Evolutionary conservation across 2,888 invertebrate species (phyloP).

Genomic region (Hoplodrina ambigua): DNA sequence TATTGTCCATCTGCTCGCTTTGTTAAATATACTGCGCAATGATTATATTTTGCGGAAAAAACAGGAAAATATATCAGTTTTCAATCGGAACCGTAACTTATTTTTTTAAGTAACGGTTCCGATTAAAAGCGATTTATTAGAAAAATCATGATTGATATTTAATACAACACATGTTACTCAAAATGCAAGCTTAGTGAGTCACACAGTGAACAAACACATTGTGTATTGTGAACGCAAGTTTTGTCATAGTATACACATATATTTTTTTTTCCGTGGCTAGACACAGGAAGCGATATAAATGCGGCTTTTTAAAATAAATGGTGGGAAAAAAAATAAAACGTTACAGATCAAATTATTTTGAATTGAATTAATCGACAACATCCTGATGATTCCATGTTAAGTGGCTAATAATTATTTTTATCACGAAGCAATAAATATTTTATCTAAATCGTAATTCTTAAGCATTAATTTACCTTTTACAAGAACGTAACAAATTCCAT

Average conservation of each 20-base stretch:
- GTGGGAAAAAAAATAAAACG: conserved; percentile 15
- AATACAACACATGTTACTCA: conserved; percentile 26
- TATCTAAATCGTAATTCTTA: conserved; percentile 8
- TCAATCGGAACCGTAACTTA: conserved; percentile 17
- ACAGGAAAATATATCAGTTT: conserved; percentile 7
- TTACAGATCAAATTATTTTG: conserved; percentile 17
- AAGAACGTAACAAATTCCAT: not conserved
- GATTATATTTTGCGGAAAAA: conserved; percentile 23
- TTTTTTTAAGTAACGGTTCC: too few species aligned
- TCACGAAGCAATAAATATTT: conserved; percentile 15
- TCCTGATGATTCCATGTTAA: conserved; percentile 23
- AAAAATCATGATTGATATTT: too few species aligned
- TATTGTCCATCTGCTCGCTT: conserved; percentile 51
- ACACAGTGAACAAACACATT: conserved; percentile 24
- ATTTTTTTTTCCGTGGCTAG: conserved; percentile 36
- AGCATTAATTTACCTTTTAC: conserved; percentile 7
- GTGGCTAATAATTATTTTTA: conserved; percentile 18
- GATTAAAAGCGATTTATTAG: too few species aligned
- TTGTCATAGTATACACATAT: conserved; percentile 13
- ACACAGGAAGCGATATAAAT: conserved; percentile 44
- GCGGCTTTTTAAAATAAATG: conserved; percentile 29
- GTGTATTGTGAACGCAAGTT: conserved; percentile 32
- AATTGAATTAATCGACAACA: conserved; percentile 33
- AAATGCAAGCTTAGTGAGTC: conserved; percentile 41
- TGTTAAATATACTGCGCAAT: conserved; percentile 45